Conservation (phyloP, 92 coral and sea anemone genomes). For the Actinernus sp. region DNA sequence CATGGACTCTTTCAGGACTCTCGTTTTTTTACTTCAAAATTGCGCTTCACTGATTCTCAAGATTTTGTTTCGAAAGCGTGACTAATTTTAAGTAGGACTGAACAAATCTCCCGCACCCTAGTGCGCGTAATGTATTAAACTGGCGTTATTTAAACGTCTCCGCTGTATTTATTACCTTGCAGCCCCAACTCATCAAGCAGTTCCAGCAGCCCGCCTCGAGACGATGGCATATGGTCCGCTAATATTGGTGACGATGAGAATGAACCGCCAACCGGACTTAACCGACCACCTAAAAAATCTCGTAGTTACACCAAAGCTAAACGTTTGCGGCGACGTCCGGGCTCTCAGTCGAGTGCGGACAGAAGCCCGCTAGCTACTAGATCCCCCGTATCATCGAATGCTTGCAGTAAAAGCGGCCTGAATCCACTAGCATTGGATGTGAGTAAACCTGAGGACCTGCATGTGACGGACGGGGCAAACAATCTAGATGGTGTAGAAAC, state of each 20-base stretch:
- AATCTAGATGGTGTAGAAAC: background rate
- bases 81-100: too few relatives aligned
- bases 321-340: constrained; percentile 49
- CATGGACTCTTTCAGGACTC: background rate
- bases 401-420: background rate
- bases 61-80: too few relatives aligned
- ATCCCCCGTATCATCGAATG: constrained; percentile 21
- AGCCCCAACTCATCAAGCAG: constrained; percentile 89
- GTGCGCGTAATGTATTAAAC: too few relatives aligned
- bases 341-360: constrained; percentile 68
- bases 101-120: too few relatives aligned
- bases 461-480: background rate
- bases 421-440: background rate
- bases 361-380: constrained; percentile 50
- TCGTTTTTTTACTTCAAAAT: background rate
- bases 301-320: constrained; percentile 61
- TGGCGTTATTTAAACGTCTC: too few relatives aligned
- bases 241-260: constrained; percentile 44
- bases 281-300: constrained; percentile 56
- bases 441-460: background rate
- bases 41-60: too few relatives aligned
- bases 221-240: constrained; percentile 42
- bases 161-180: too few relatives aligned
- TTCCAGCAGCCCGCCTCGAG: constrained; percentile 81
- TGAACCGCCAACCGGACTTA: constrained; percentile 23